Evolutionary conservation across 1,140 invertebrate species (phyloP).

Genomic region (Lasaia peninsularis): DNA sequence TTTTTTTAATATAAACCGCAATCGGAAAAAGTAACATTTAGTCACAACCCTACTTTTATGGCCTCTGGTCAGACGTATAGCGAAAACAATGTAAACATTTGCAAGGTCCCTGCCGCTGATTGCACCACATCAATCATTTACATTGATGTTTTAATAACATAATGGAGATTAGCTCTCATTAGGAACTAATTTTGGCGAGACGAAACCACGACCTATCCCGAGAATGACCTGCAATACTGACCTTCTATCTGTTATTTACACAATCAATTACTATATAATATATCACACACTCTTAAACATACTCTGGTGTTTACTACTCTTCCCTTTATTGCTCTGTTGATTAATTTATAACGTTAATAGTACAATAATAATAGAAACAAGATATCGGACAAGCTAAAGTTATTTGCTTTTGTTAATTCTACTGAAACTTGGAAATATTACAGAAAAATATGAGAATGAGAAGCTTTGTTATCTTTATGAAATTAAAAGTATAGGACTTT

Average conservation of each 20-base stretch:
- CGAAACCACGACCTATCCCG: conserved; percentile 29
- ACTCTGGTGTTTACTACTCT: conserved; percentile 27
- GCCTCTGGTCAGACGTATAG: conserved; percentile 35
- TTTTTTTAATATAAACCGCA: no score
- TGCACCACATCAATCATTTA: conserved; percentile 45
- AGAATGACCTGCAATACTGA: conserved; percentile 32
- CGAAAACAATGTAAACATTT: conserved; percentile 44
- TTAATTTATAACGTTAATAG: background rate
- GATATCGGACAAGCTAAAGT: background rate
- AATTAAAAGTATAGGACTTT: no score
- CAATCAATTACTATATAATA: conserved; percentile 65
- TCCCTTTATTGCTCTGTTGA: conserved; percentile 1
- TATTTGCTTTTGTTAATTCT: no score
- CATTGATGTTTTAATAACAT: conserved; percentile 43
- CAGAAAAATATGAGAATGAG: no score
- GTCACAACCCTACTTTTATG: conserved; percentile 19
- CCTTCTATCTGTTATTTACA: conserved; percentile 58
- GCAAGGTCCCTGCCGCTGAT: conserved; percentile 30
- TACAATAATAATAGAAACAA: background rate
- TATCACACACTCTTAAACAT: conserved; percentile 38
- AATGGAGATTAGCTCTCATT: conserved; percentile 5
- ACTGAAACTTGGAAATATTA: no score
- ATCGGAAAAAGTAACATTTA: background rate
- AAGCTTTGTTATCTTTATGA: no score
- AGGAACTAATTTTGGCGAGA: background rate